phyloP scores from a whole-genome alignment of 2,797 vertebrate genomes.

The Clarias pachynema region DNA sequence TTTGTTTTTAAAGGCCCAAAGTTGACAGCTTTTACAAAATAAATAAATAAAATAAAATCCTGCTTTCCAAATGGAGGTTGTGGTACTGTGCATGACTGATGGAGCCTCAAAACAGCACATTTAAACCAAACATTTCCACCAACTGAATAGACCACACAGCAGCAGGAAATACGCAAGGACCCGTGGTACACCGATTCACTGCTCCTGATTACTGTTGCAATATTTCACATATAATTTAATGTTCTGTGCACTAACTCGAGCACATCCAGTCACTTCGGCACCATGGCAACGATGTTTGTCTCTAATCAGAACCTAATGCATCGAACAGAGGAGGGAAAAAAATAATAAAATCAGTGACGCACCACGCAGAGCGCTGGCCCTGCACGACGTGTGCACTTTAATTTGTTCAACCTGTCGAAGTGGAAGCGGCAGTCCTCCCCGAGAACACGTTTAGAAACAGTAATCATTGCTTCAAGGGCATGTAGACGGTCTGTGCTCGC shows the following conservation, averaged over 20 bases:
- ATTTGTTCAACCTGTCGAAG: constrained; percentile 28
- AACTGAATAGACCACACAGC: neutral
- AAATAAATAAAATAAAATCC: no score
- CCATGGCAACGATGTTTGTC: constrained; percentile 45
- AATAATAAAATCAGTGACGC: constrained; percentile 29
- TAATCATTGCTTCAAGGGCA: neutral
- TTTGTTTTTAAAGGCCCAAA: no score
- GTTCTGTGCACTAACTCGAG: constrained; percentile 27
- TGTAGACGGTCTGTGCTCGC: neutral
- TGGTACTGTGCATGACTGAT: neutral
- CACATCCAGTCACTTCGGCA: constrained; percentile 31
- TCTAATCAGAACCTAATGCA: constrained; percentile 25
- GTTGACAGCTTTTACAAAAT: neutral
- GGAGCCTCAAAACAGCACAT: constrained; percentile 2
- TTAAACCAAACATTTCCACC: constrained; percentile 11
- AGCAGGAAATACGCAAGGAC: constrained; percentile 27
- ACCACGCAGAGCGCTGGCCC: neutral
- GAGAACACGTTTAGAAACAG: constrained; percentile 10
- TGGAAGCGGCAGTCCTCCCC: constrained; percentile 18
- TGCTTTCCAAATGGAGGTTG: neutral
- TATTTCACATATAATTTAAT: constrained; percentile 39
- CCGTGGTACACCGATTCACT: constrained; percentile 17
- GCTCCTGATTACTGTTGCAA: constrained; percentile 9
- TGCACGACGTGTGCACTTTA: neutral
- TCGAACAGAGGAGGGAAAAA: neutral